These are phyloP conservation scores for Thomomys bottae DNA, from an alignment of 2,113 vertebrate species.

Conservation along the genomic window DNA sequence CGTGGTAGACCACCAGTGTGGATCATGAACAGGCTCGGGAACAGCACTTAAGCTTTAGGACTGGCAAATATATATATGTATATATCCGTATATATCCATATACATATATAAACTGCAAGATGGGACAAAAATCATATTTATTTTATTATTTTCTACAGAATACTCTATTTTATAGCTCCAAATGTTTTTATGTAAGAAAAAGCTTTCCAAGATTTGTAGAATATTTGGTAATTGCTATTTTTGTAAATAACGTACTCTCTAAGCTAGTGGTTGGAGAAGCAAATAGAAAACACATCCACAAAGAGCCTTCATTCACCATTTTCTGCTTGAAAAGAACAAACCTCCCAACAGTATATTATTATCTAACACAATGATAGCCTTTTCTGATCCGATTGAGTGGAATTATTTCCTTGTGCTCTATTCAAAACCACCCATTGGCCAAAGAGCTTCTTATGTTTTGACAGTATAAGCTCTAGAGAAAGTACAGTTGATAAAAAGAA, in stretches of 20 bases:
- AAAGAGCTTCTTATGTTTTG: slow-evolving; percentile 71
- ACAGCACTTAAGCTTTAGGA: no score
- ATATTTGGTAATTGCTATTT: slow-evolving; percentile 51
- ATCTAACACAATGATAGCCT: slow-evolving; percentile 46
- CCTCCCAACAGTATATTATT: slow-evolving; percentile 63
- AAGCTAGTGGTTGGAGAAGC: slow-evolving; percentile 31
- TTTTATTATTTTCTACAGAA: slow-evolving; percentile 29
- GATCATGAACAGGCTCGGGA: no score
- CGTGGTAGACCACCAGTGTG: no score
- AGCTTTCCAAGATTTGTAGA: background rate
- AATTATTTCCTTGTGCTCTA: slow-evolving; percentile 68
- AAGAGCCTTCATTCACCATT: slow-evolving; percentile 55
- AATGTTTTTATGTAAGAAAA: slow-evolving; percentile 45
- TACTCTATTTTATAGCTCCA: slow-evolving; percentile 7
- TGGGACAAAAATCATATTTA: background rate
- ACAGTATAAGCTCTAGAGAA: slow-evolving; percentile 57
- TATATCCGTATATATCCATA: no score
- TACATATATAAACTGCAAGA: no score
- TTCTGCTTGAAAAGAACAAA: slow-evolving; percentile 47
- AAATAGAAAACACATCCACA: slow-evolving; percentile 49
- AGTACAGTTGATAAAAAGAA: slow-evolving; percentile 64
- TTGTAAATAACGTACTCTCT: slow-evolving; percentile 45
- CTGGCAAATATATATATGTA: no score
- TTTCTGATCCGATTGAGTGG: slow-evolving; percentile 53
- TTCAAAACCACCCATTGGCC: slow-evolving; percentile 65